These are phyloP conservation scores for Entomobrya multifasciata DNA, from an alignment of 2,888 invertebrate species.

Conservation along the genomic window DNA sequence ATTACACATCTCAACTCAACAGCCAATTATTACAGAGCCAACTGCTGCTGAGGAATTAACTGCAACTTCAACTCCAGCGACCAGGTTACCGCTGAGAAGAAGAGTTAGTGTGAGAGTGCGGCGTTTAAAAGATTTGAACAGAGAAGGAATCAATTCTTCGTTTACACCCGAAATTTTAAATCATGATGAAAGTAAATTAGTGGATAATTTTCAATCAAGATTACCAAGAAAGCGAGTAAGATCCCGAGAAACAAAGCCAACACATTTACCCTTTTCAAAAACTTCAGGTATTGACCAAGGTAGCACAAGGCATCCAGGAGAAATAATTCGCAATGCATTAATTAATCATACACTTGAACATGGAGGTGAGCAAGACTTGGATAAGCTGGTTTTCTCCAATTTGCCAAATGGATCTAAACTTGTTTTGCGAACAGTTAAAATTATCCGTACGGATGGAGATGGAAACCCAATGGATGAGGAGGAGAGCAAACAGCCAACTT, in stretches of 20 bases:
- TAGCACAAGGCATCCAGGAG: constrained; percentile 39
- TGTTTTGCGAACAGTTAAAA: constrained; percentile 77
- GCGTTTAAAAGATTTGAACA: not conserved
- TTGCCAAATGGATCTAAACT: constrained; percentile 79
- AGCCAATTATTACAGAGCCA: not conserved
- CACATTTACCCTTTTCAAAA: not conserved
- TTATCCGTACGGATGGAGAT: constrained; percentile 79
- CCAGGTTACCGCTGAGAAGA: not conserved
- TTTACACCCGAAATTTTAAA: not conserved
- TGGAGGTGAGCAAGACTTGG: constrained; percentile 78
- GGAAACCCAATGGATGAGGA: constrained; percentile 74
- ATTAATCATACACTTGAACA: constrained; percentile 77
- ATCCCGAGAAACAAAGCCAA: not conserved
- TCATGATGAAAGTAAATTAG: not conserved
- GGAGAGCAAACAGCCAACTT: constrained; percentile 65
- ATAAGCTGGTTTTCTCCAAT: constrained; percentile 78
- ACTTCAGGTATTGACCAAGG: constrained; percentile 36
- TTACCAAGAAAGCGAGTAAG: not conserved
- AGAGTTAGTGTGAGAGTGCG: not conserved
- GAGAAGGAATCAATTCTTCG: not conserved
- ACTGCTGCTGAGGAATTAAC: not conserved
- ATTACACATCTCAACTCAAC: not conserved
- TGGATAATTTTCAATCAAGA: too few relatives aligned
- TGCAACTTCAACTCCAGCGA: not conserved
- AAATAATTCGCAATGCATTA: constrained; percentile 72